Conservation (phyloP, 2,888 invertebrate species). For the Apamea crenata region DNA sequence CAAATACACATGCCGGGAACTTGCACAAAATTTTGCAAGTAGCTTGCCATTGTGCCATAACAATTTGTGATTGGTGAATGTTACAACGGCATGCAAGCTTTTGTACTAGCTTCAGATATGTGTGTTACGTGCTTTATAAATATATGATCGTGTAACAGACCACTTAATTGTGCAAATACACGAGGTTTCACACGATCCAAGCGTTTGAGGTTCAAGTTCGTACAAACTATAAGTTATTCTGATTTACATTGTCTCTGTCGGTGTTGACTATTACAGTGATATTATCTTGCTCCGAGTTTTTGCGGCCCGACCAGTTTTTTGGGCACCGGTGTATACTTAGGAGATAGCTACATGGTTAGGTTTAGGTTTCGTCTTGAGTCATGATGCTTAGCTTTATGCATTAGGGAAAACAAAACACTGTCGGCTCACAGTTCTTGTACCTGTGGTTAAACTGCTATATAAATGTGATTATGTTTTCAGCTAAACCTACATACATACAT, state of each 20-base stretch:
- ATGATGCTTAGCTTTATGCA: slow-evolving; percentile 2
- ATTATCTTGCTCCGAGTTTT: slow-evolving; percentile 57
- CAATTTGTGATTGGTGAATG: slow-evolving; percentile 1
- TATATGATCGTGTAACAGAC: slow-evolving; percentile 31
- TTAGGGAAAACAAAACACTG: slow-evolving; percentile 6
- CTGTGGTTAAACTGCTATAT: not conserved
- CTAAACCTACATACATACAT: not conserved
- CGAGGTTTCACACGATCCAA: slow-evolving; percentile 57
- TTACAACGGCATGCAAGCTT: not conserved
- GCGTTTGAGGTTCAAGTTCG: slow-evolving; percentile 56
- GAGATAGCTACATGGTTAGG: slow-evolving; percentile 20
- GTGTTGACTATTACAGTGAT: slow-evolving; percentile 55
- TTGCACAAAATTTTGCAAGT: not conserved
- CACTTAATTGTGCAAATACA: slow-evolving; percentile 49
- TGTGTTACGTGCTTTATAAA: not conserved
- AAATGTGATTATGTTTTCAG: not conserved
- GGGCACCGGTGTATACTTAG: slow-evolving; percentile 31
- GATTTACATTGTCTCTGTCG: slow-evolving; percentile 63
- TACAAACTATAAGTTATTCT: slow-evolving; percentile 59
- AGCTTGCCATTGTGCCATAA: not conserved
- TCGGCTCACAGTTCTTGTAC: not conserved
- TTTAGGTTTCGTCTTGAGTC: slow-evolving; percentile 28
- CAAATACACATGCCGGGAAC: not conserved
- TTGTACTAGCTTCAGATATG: not conserved
- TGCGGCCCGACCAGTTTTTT: slow-evolving; percentile 60